Evolutionary conservation across 2,888 invertebrate genomes (phyloP), one percentile per base, ranked within the genome.

Genomic region (Cantharis rustica): DNA sequence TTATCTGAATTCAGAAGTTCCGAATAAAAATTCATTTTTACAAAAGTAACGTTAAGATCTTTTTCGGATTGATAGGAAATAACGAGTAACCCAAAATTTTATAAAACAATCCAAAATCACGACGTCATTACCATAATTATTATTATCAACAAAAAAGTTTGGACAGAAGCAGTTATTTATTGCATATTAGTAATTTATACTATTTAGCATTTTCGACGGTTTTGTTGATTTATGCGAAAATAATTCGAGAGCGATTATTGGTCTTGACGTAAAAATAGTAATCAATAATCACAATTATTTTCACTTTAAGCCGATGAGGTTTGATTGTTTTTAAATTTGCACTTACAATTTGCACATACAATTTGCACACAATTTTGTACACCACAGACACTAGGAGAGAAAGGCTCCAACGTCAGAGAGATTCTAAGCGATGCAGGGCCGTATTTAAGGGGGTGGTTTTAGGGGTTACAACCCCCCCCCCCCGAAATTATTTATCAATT

Each of bases 1-100:
- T 80, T 77, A 27, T 80, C 79, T 11, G 16, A 23, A 16, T 10
- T 61, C 7, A 71, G 16, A 10, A 63, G 20, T 61, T 13, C 5
- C 3, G 31, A 31, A 31, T 5, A 47, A n/a, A 47, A n/a, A 9
- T n/a, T 47, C 47, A 47, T n/a, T n/a, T 47, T 47, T n/a, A 9
- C 1, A 1, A 9, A 13, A 31, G 4, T 3, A 1, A 47, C 7
- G 5, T n/a, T 31, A 1, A 7, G n/a, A 47, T n/a, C n/a, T 47
- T n/a, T 47, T 11, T 31, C 13, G 0, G 47, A 47, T 7, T n/a
- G 47, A n/a, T n/a, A 47, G n/a, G 11, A 47, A n/a, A n/a, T 9
- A 47, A 4, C 1, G 31, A 31, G 1, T 13, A 31, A 31, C 13
- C 31, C 31, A 13, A 13, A 31, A 47, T 47, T 47, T 17, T 10